Evolutionary conservation across 2,797 vertebrate species (phyloP).

Genomic region (Molossus alvarezi): DNA sequence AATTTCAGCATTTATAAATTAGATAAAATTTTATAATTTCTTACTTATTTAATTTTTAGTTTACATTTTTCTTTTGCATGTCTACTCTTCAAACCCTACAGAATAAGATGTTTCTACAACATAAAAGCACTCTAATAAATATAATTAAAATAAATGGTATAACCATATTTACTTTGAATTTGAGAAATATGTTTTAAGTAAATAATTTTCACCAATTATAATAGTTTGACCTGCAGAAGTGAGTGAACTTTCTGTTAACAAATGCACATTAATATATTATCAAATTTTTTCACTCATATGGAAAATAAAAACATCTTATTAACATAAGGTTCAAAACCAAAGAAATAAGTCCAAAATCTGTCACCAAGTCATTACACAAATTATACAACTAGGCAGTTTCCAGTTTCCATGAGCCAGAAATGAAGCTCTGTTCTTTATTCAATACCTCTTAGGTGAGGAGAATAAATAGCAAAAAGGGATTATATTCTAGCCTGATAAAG

Average conservation of each 20-base stretch:
- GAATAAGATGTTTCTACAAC: conserved; percentile 65
- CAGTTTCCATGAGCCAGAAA: background rate
- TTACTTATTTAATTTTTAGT: conserved; percentile 41
- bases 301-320: conserved; percentile 46
- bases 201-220: conserved; percentile 61
- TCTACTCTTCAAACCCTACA: conserved; percentile 44
- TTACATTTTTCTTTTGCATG: conserved; percentile 71
- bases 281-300: conserved; percentile 34
- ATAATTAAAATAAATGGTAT: conserved; percentile 67
- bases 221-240: conserved; percentile 33
- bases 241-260: conserved; percentile 65
- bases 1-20: conserved; percentile 71
- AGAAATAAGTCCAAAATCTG: conserved; percentile 15
- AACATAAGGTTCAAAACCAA: conserved; percentile 60
- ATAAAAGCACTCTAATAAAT: conserved; percentile 63
- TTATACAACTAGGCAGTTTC: background rate
- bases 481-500: conserved; percentile 42
- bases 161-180: conserved; percentile 49
- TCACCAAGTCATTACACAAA: conserved; percentile 60
- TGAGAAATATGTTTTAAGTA: conserved; percentile 64
- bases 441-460: background rate
- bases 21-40: conserved; percentile 64
- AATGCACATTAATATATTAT: conserved; percentile 8
- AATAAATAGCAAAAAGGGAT: conserved; percentile 39
- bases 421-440: background rate